Evolutionary conservation across 2,113 vertebrate genomes (phyloP).

Genomic region (Gallinago undulata): DNA sequence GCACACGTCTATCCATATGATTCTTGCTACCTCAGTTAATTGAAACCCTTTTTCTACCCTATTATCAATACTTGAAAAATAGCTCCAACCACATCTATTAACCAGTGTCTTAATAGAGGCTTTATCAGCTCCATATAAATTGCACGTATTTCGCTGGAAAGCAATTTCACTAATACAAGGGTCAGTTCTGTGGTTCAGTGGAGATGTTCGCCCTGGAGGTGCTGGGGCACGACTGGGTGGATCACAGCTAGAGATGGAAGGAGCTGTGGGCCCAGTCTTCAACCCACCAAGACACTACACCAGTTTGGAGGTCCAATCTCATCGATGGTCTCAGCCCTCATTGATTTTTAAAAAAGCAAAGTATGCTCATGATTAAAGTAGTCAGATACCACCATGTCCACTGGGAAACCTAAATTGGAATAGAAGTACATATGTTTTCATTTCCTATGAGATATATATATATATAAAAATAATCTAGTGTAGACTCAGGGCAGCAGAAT

Average conservation of each 20-base stretch:
- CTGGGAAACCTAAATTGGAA: background rate
- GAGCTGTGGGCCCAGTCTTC: background rate
- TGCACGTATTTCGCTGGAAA: constrained; percentile 31
- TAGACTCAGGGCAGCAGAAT: background rate
- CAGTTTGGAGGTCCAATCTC: background rate
- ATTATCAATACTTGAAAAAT: constrained; percentile 70
- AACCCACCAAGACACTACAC: background rate
- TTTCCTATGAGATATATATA: background rate
- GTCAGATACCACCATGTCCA: background rate
- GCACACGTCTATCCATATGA: constrained; percentile 35
- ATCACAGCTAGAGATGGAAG: background rate
- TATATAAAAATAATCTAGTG: background rate
- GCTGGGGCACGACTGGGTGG: background rate
- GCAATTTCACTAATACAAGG: constrained; percentile 32
- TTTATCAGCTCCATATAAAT: constrained; percentile 38
- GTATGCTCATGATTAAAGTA: background rate
- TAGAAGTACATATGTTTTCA: background rate
- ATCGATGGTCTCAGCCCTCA: background rate
- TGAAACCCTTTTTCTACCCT: constrained; percentile 53
- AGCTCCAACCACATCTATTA: constrained; percentile 56
- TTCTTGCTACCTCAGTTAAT: constrained; percentile 56
- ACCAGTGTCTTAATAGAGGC: constrained; percentile 6
- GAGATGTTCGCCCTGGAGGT: background rate
- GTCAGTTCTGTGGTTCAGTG: constrained; percentile 29
- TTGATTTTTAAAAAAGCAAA: background rate